Base-by-base conservation (phyloP, 1,140 invertebrate genomes). In the Mizuhopecten yessoensis region DNA sequence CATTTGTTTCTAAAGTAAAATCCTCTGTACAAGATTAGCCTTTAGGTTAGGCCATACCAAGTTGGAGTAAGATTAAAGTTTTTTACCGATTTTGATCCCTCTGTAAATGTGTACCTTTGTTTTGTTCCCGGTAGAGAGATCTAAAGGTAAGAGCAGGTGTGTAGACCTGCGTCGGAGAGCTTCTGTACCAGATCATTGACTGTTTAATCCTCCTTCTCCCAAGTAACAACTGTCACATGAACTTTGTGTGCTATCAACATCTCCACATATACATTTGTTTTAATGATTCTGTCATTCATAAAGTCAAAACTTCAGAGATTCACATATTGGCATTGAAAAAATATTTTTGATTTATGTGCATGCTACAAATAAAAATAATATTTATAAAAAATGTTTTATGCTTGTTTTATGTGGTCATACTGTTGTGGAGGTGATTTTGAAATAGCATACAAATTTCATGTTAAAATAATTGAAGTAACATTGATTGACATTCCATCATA, bases 61-160 rank as follows among this genome's bases (percentile, higher is more conserved):
- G 5, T 39, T 39, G 5, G 36, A 39, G 36, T 39, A 39, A 39
- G 5, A 39, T 39, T n/a, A 39, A 13, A 13, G 2, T 49, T 49
- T 15, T 49, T 49, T 49, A 49, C 57, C 11, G 17, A 29, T 13
- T 75, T 75, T n/a, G n/a, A n/a, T n/a, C n/a, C n/a, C n/a, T n/a
- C 20, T 75, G 57, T 75, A 75, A 29, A 29, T n/a, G 17, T 75
- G 17, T 75, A 29, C 17, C 2, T 75, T 75, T 75, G 23, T 75
- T 75, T 75, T 29, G 57, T 75, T 75, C 57, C 57, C n/a, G 42
- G 57, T 75, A 75, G 57, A 75, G n/a, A 75, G 57, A 75, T 75
- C 57, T 75, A 1, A 75, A 75, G 57, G 57, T 75, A 75, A 75
- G 57, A 29, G 57, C 57, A 75, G 57, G 57, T 75, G 13, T 39